Base-by-base conservation (phyloP, 2,113 vertebrate species). In the Anthoscopus minutus region DNA sequence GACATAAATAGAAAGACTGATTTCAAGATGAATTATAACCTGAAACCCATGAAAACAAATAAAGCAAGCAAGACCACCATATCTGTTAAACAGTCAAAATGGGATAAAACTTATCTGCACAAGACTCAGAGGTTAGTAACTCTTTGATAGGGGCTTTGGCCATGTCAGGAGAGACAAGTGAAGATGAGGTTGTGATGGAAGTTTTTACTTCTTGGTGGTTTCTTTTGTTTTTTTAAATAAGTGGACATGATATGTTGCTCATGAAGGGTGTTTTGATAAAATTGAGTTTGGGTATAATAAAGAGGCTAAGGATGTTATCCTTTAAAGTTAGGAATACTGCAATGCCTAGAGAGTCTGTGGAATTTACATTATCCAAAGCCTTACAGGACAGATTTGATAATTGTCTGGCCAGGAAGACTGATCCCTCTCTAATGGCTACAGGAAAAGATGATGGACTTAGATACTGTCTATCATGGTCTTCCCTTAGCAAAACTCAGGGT, bases 271-370 rank as follows among this genome's bases (percentile, higher is more conserved):
- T 83, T 83, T 48, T 31, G 47, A 54, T 22, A 61, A 66, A 65
- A 81, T 19, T 81, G 40, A 81, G 9, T 19, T 56, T 54, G 17
- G 7, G 5, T n/a, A 40, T 19, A 84, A 73, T n/a, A 42, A 73
- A 71, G 51, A 83, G 9, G 7, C 8, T 67, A 72, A 62, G 21
- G 24, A 38, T 50, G 22, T 81, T 61, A 47, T n/a, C 35, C 35
- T 48, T 74, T 54, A 90, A 79, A 28, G 13, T 54, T 90, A 71
- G 57, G 35, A 76, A 66, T 24, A 74, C 1, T 58, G 21, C 7
- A 15, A 73, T 53, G 21, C 13, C 17, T 28, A 57, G 17, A 31
- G 18, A 86, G 30, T 38, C 38, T 0, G 0, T 23, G 23, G 24
- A 85, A 35, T n/a, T 30, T 66, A 25, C 1, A 2, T 42, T 1